Conservation (phyloP, 2,888 invertebrate genomes). For the Aporophyla lueneburgensis region DNA sequence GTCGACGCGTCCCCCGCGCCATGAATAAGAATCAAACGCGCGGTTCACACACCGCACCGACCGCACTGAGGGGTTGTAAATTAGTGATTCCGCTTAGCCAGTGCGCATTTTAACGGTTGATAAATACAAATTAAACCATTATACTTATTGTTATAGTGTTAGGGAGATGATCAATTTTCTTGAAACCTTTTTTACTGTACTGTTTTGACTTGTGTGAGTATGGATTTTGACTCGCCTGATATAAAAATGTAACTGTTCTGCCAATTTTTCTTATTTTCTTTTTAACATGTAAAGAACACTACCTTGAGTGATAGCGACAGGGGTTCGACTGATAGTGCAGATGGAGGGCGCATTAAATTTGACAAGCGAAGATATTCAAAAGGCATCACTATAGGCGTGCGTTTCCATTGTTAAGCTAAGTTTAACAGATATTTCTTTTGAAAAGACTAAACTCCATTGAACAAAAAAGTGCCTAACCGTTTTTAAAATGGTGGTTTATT, state of each 20-base stretch:
- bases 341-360: constrained; percentile 81
- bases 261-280: constrained; percentile 41
- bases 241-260: neutral
- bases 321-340: constrained; percentile 76
- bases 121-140: constrained; percentile 85
- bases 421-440: neutral
- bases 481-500: neutral
- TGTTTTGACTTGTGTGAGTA: neutral
- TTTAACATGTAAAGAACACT: constrained; percentile 63
- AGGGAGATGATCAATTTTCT: constrained; percentile 31
- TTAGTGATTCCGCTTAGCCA: constrained; percentile 83
- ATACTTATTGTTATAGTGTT: constrained; percentile 76
- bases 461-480: neutral
- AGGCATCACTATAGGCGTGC: constrained; percentile 61
- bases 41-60: constrained; percentile 79
- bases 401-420: constrained; percentile 57
- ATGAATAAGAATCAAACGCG: constrained; percentile 90
- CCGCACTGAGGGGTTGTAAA: constrained; percentile 84
- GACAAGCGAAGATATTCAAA: constrained; percentile 83
- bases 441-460: neutral
- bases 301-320: constrained; percentile 70
- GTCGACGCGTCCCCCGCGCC: constrained; percentile 81
- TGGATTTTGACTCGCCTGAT: constrained; percentile 3
- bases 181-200: neutral
- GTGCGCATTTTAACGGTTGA: constrained; percentile 84